Evolutionary conservation across 1,140 invertebrate species (phyloP).

Genomic region (Sycophila sp.): DNA sequence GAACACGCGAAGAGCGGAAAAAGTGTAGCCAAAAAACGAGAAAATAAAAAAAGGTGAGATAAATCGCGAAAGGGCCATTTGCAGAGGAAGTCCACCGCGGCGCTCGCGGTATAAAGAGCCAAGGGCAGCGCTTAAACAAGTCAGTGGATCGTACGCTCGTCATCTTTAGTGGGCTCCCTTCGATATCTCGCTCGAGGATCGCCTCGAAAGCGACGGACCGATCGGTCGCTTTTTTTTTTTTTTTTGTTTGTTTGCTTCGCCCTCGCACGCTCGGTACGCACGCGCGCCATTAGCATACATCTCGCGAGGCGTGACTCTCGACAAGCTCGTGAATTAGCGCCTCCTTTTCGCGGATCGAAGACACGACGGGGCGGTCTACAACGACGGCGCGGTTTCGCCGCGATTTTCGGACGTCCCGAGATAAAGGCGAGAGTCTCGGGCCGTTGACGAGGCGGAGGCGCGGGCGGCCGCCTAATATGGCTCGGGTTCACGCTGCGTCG

Average conservation of each 20-base stretch:
- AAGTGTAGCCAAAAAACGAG: not conserved
- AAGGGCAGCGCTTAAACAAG: slow-evolving; percentile 5
- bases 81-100: not conserved
- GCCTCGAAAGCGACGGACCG: slow-evolving; percentile 8
- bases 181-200: slow-evolving; percentile 22
- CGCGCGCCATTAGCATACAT: slow-evolving; percentile 35
- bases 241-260: too few species aligned
- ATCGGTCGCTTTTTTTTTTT: slow-evolving; percentile 16
- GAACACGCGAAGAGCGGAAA: too few species aligned
- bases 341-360: slow-evolving; percentile 22
- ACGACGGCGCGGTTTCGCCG: too few species aligned
- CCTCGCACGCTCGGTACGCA: too few species aligned
- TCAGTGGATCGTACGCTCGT: slow-evolving; percentile 12
- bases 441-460: slow-evolving; percentile 42
- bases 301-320: slow-evolving; percentile 24
- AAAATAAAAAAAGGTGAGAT: not conserved
- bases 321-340: slow-evolving; percentile 35
- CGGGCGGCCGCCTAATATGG: slow-evolving; percentile 54
- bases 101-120: not conserved
- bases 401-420: too few species aligned
- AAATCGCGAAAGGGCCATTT: not conserved
- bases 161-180: slow-evolving; percentile 8
- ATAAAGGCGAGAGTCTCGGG: not conserved
- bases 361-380: slow-evolving; percentile 2
- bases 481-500: slow-evolving; percentile 54